Evolutionary conservation across 2,888 invertebrate genomes (phyloP), one percentile per base, ranked within the genome.

Genomic region (Sicus ferrugineus): DNA sequence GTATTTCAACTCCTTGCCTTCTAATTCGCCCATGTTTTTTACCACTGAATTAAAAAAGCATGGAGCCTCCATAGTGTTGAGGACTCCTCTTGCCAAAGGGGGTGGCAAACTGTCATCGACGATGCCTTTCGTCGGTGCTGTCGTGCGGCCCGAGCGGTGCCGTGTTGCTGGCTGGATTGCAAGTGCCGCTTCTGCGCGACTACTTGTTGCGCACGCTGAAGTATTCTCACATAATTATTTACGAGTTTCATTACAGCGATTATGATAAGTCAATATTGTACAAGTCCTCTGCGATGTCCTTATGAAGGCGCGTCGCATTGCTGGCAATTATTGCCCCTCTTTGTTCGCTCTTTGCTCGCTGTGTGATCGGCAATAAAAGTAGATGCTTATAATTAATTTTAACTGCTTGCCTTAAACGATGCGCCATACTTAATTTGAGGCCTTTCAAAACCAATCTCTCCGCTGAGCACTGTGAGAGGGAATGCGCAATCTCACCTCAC

Each of bases 141-240:
- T 3, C 26, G 56, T 48, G 16, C 28, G 42, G 63, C 16, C 21
- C 23, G 52, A 16, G 48, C 23, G 52, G 50, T 19, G 38, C 7
- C 14, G 7, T 46, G 19, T 38, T 31, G 59, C 2, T 4, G 9
- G 52, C 26, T 52, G 52, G 19, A 4, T 62, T 46, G 46, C 19
- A 59, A 52, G 50, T 65, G 73, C 69, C 72, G 23, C 62, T 66
- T 58, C 38, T 14, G 56, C 30, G n/a, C 7, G n/a, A 2, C 56
- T 14, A 28, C 28, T 11, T 34, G 19, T 30, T 59, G n/a, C 9
- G n/a, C 5, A 21, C n/a, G 59, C 31, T 48, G 63, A 63, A 63
- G 48, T 63, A 63, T 80, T 80, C 80, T 80, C 80, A 80, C 80
- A 80, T 80, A 80, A 80, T 80, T 80, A 80, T 80, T 80, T 80